These are phyloP conservation scores for Apamea sordens DNA, from an alignment of 2,888 invertebrate species.

Conservation along the genomic window DNA sequence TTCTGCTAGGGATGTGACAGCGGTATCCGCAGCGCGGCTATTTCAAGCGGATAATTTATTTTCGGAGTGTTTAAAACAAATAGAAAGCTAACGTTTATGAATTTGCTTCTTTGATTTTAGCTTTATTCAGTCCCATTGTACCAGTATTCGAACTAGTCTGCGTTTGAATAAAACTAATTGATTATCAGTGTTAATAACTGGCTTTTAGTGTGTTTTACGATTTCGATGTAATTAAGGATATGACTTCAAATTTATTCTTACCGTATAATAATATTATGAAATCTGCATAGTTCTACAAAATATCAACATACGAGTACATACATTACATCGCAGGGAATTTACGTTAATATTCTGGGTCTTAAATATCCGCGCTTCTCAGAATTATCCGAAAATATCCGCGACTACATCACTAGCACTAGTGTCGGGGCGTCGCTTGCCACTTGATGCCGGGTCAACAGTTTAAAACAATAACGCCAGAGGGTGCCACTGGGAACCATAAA, in stretches of 20 bases:
- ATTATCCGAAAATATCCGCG: slow-evolving; percentile 18
- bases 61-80: background rate
- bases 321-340: background rate
- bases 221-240: background rate
- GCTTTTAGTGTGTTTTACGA: background rate
- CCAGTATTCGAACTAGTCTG: too few species aligned
- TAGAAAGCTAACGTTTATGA: background rate
- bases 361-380: slow-evolving; percentile 7
- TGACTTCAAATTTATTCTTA: background rate
- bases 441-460: slow-evolving; percentile 70
- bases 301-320: background rate
- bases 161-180: background rate
- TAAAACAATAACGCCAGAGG: slow-evolving; percentile 67
- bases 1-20: slow-evolving; percentile 59
- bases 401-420: slow-evolving; percentile 55
- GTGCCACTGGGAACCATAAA: slow-evolving; percentile 64
- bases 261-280: background rate
- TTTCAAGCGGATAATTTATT: slow-evolving; percentile 11
- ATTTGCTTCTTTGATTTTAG: background rate
- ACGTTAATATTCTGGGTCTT: background rate
- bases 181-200: background rate
- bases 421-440: slow-evolving; percentile 65
- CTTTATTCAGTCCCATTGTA: background rate
- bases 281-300: background rate
- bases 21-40: slow-evolving; percentile 29